Evolutionary conservation across 2,888 invertebrate genomes (phyloP).

Genomic region (Chrysolina haemoptera): DNA sequence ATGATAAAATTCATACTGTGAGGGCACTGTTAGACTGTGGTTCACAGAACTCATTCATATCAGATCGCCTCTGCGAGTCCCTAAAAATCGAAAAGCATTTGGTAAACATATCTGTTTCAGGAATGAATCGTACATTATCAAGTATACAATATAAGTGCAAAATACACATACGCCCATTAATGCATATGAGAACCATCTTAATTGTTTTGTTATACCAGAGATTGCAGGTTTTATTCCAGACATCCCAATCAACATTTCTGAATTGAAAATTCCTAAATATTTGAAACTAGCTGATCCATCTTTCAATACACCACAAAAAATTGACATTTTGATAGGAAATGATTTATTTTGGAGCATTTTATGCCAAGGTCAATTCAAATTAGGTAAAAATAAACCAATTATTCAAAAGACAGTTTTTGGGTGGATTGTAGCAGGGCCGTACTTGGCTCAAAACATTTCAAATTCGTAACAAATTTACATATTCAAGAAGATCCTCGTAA

Average conservation of each 20-base stretch:
- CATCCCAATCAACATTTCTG: not conserved
- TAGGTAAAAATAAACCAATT: not conserved
- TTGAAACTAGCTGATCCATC: not conserved
- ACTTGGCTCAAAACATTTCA: no score
- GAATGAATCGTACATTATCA: not conserved
- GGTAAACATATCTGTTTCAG: not conserved
- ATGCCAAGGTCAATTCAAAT: not conserved
- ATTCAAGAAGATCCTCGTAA: not conserved
- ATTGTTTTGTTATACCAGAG: not conserved
- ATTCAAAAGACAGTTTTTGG: not conserved
- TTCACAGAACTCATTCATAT: not conserved
- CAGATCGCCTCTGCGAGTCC: not conserved
- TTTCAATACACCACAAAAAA: not conserved
- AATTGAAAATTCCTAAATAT: not conserved
- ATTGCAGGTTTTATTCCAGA: not conserved
- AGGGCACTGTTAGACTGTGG: not conserved
- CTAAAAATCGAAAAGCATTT: not conserved
- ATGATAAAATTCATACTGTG: not conserved
- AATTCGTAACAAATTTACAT: not conserved
- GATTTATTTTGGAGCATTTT: not conserved
- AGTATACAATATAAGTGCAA: not conserved
- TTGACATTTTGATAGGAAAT: not conserved
- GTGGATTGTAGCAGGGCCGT: not conserved
- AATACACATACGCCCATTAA: not conserved
- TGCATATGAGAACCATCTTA: not conserved